Evolutionary conservation across 2,113 vertebrate genomes (phyloP).

Genomic region (Saguinus imperator): DNA sequence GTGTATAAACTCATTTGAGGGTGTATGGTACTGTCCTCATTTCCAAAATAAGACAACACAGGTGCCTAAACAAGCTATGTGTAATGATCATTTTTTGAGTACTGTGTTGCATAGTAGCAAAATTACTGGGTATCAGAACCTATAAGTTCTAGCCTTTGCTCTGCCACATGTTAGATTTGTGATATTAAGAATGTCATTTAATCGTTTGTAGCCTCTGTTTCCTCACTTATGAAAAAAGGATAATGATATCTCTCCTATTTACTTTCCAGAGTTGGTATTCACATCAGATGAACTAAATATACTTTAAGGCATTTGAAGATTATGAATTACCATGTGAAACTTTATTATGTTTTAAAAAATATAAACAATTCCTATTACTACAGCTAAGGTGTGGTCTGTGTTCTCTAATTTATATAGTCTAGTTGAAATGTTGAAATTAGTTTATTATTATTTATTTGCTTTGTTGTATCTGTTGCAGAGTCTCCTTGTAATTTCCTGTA

Average conservation of each 20-base stretch:
- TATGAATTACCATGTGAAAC: conserved; percentile 25
- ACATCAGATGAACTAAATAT: conserved; percentile 17
- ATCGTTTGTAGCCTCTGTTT: not conserved
- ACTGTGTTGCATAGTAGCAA: not conserved
- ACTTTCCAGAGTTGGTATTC: not conserved
- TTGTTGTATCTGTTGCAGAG: not conserved
- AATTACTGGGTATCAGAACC: not conserved
- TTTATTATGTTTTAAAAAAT: conserved; percentile 10
- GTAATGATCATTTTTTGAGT: not conserved
- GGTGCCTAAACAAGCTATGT: not conserved
- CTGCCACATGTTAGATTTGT: not conserved
- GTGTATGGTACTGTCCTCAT: not conserved
- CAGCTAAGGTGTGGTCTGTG: not conserved
- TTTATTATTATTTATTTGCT: not conserved
- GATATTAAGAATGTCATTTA: not conserved
- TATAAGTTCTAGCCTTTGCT: not conserved
- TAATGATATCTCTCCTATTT: not conserved
- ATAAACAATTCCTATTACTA: not conserved
- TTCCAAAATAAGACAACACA: not conserved
- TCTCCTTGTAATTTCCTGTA: not conserved
- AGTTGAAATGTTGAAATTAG: not conserved
- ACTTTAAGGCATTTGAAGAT: not conserved
- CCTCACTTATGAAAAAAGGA: not conserved
- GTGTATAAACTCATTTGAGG: not conserved
- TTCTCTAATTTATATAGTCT: not conserved